These are phyloP conservation scores for Xenopus laevis DNA, from an alignment of 2,113 vertebrate species.

Conservation along the genomic window DNA sequence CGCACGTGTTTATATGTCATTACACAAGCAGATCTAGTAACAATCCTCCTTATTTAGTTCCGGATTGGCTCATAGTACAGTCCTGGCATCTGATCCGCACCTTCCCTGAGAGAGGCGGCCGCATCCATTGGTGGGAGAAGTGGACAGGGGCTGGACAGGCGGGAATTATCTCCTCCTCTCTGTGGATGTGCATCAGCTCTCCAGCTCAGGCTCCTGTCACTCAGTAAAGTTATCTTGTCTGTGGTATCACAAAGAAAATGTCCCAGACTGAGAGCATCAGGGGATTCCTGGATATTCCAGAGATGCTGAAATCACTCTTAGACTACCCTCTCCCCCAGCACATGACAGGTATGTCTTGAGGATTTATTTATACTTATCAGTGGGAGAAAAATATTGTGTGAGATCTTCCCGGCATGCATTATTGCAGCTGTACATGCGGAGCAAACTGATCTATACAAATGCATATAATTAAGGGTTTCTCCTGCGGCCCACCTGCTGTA, in stretches of 20 bases:
- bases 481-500: too few species aligned
- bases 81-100: constrained; percentile 52
- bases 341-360: constrained; percentile 63
- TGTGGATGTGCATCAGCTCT: constrained; percentile 44
- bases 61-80: constrained; percentile 58
- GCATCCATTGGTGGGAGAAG: constrained; percentile 48
- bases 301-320: constrained; percentile 79
- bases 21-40: constrained; percentile 52
- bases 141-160: constrained; percentile 55
- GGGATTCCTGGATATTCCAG: constrained; percentile 72
- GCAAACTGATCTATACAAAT: too few species aligned
- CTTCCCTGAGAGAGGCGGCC: not conserved
- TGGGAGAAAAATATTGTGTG: not conserved
- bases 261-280: constrained; percentile 58
- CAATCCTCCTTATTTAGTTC: constrained; percentile 57
- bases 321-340: constrained; percentile 72
- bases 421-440: too few species aligned
- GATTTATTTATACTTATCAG: too few species aligned
- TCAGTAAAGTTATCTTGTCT: constrained; percentile 7
- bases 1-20: too few species aligned
- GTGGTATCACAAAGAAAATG: constrained; percentile 48
- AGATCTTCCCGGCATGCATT: too few species aligned
- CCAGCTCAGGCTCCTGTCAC: constrained; percentile 24
- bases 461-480: too few species aligned
- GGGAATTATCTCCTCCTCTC: constrained; percentile 46